A percentile compares a stretch with the other conserved stretches of the same genome.
Conservation (phyloP, 2,797 vertebrate species). For the Micrastur ruficollis region DNA sequence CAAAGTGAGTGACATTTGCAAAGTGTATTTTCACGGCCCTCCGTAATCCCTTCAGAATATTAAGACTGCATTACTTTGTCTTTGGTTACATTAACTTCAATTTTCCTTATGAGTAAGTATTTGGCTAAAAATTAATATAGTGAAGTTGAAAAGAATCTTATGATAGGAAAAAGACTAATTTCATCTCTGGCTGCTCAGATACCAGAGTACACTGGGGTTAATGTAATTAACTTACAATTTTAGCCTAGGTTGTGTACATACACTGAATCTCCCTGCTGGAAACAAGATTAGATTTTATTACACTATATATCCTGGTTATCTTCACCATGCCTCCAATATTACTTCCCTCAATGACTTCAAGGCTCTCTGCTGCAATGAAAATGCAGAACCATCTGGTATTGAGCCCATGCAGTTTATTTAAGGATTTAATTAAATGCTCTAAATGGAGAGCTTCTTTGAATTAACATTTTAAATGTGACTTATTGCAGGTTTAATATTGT, state of each 20-base stretch:
- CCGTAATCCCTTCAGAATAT: constrained; percentile 80
- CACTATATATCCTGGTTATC: constrained; percentile 82
- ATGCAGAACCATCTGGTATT: constrained; percentile 79
- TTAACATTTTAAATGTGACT: constrained; percentile 88
- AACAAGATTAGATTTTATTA: constrained; percentile 83
- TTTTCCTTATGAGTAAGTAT: constrained; percentile 82
- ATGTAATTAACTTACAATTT: constrained; percentile 81
- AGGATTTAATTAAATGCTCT: constrained; percentile 88
- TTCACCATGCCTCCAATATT: constrained; percentile 74
- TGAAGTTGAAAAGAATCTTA: constrained; percentile 79
- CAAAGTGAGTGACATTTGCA: constrained; percentile 76
- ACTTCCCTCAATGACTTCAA: constrained; percentile 77
- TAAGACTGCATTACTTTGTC: constrained; percentile 77
- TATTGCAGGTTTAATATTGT: constrained; percentile 82
- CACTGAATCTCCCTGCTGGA: constrained; percentile 78
- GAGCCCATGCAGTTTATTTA: constrained; percentile 84
- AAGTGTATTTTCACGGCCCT: constrained; percentile 70
- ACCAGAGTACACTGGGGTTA: constrained; percentile 75
- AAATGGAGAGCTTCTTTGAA: constrained; percentile 82
- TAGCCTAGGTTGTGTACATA: constrained; percentile 81
- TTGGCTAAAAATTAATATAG: constrained; percentile 83
- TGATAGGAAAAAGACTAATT: constrained; percentile 78
- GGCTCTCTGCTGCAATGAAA: constrained; percentile 74
- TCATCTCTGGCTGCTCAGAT: constrained; percentile 77
- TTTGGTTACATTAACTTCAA: constrained; percentile 81